A percentile compares a stretch with the other conserved stretches of the same genome.
Conservation (phyloP, 2,888 invertebrate genomes). For the Euphydryas editha region DNA sequence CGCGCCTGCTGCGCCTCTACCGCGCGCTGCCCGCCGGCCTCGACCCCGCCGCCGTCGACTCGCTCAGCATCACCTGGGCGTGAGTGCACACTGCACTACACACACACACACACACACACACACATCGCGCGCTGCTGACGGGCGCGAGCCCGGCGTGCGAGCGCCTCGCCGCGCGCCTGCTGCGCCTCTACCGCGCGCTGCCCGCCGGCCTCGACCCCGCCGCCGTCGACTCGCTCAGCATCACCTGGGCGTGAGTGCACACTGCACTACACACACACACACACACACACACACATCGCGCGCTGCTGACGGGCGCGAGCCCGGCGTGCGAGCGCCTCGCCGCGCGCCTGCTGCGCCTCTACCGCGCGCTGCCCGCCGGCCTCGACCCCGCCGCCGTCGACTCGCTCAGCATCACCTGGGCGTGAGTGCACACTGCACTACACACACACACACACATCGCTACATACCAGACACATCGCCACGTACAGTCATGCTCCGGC, state of each 20-base stretch:
- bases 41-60: slow-evolving; percentile 86
- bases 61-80: slow-evolving; percentile 89
- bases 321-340: slow-evolving; percentile 78
- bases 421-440: slow-evolving; percentile 78
- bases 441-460: no score
- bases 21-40: slow-evolving; percentile 85
- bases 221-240: slow-evolving; percentile 86
- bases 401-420: slow-evolving; percentile 88
- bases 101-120: no score
- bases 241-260: slow-evolving; percentile 89
- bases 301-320: slow-evolving; percentile 76
- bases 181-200: slow-evolving; percentile 83
- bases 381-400: slow-evolving; percentile 87
- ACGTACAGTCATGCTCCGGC: no score
- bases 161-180: slow-evolving; percentile 80
- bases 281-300: no score
- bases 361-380: slow-evolving; percentile 84
- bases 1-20: slow-evolving; percentile 83
- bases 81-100: slow-evolving; percentile 67
- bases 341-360: slow-evolving; percentile 82
- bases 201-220: slow-evolving; percentile 86
- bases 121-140: slow-evolving; percentile 80
- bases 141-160: slow-evolving; percentile 76
- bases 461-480: no score
- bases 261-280: neutral